Evolutionary conservation across 1,140 invertebrate species (phyloP), one percentile per base, ranked within the genome.

Genomic region (Stenopsyche tienmushanensis): DNA sequence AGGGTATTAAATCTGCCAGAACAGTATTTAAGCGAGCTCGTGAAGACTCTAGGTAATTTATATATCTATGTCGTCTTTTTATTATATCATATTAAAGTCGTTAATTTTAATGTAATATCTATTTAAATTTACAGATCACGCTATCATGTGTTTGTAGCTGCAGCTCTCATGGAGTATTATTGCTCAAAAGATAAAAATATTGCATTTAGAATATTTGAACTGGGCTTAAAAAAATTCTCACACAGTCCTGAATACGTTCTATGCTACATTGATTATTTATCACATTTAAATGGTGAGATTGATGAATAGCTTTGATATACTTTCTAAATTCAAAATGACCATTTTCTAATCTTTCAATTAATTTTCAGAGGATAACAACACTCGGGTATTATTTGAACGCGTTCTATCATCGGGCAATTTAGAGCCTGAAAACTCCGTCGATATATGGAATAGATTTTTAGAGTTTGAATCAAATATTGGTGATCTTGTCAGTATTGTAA

Each of bases 401-500:
- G 94, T 99, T 21, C 81, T 99, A 13, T 96, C 94, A 7, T 96
- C 95, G 0, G 94, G 93, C n/a, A 91, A 90, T 71, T 78, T 99
- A 18, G 88, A 93, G 66, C 88, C 92, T 2, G 92, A 98, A 77
- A 93, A 96, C 81, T 94, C 94, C 29, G 92, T 97, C 84, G 95
- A 99, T 75, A 97, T 99, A 65, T 99, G 97, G 97, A 98, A 98
- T 78, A 84, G 91, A 64, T 99, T 99, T 80, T 81, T 99, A 29
- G 95, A 99, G 74, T 99, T 99, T 79, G 98, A 99, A 81, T 97
- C 95, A 18, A 96, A 97, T 72, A 97, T 99, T 70, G 97, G 98
- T 0, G 97, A 99, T 81, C 77, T 99, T 42, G 89, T 95, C n/a
- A 96, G 92, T 81, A 97, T 99, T 62, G 88, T 98, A 0, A 99